Evolutionary conservation across 2,888 invertebrate genomes (phyloP).

Genomic region (Trissolcus japonicus): DNA sequence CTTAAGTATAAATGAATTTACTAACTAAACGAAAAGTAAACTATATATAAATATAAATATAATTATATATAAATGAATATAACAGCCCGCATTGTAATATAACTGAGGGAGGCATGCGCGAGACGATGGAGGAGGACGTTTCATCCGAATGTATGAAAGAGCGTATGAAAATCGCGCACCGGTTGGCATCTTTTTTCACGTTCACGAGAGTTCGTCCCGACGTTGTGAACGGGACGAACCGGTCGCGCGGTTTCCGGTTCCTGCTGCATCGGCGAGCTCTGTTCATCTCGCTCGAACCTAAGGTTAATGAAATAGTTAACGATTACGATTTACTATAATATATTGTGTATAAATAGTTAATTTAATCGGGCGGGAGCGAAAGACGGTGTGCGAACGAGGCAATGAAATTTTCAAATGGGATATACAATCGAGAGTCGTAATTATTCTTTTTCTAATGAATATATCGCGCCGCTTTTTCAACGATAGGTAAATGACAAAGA

Average conservation of each 20-base stretch:
- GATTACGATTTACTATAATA: conserved; percentile 75
- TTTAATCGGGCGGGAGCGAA: conserved; percentile 69
- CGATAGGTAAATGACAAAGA: conserved; percentile 23
- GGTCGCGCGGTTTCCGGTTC: conserved; percentile 21
- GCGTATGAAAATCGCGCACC: conserved; percentile 11
- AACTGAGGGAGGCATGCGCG: conserved; percentile 45
- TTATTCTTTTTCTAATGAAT: conserved; percentile 55
- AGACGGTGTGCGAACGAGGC: conserved; percentile 56
- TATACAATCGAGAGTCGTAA: conserved; percentile 56
- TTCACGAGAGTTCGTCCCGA: conserved; percentile 11
- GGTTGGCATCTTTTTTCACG: neutral
- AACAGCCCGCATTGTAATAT: conserved; percentile 62
- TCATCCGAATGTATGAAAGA: neutral
- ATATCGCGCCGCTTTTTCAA: conserved; percentile 50
- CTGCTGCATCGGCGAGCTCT: conserved; percentile 47
- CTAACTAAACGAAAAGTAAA: conserved; percentile 71
- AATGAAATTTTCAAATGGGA: conserved; percentile 59
- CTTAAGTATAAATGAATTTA: conserved; percentile 76
- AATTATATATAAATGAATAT: conserved; percentile 63
- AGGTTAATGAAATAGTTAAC: conserved; percentile 69
- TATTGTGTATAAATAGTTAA: conserved; percentile 77
- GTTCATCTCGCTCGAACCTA: conserved; percentile 60
- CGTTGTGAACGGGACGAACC: conserved; percentile 7
- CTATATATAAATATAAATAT: conserved; percentile 66
- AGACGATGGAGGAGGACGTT: conserved; percentile 43